A percentile compares a stretch with the other conserved stretches of the same genome.
These are phyloP conservation scores for Thalassaphorura encarpata DNA, from an alignment of 1,140 invertebrate species.

Conservation along the genomic window DNA sequence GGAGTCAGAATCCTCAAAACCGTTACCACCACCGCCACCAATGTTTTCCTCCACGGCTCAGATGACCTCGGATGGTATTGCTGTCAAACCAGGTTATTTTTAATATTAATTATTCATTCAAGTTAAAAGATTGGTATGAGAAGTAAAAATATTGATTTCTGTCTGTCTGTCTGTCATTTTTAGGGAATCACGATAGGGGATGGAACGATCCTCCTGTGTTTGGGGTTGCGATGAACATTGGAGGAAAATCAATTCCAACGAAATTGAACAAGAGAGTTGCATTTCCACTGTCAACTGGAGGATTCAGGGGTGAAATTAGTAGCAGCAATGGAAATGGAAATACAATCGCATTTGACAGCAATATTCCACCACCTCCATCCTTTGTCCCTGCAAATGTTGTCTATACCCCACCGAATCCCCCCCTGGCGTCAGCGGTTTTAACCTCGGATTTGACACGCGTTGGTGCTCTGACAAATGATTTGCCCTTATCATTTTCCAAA, in stretches of 20 bases:
- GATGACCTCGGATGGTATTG: background rate
- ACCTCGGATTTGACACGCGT: too few species aligned
- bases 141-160: background rate
- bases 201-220: conserved; percentile 18
- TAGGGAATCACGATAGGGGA: conserved; percentile 11
- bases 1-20: too few species aligned
- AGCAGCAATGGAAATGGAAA: too few species aligned
- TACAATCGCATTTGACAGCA: too few species aligned
- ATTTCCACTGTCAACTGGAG: conserved; percentile 2
- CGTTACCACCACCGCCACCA: background rate
- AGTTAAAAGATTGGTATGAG: background rate
- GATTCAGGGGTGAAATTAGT: too few species aligned
- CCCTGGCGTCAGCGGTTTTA: too few species aligned
- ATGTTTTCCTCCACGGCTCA: background rate
- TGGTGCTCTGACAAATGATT: too few species aligned
- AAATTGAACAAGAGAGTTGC: conserved; percentile 14
- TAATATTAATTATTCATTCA: background rate
- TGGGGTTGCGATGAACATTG: background rate
- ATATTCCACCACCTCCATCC: too few species aligned
- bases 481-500: too few species aligned
- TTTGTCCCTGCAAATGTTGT: too few species aligned
- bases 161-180: background rate
- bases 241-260: background rate
- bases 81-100: background rate
- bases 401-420: too few species aligned